Conservation (phyloP, 2,797 vertebrate genomes). For the Sarcoramphus papa region DNA sequence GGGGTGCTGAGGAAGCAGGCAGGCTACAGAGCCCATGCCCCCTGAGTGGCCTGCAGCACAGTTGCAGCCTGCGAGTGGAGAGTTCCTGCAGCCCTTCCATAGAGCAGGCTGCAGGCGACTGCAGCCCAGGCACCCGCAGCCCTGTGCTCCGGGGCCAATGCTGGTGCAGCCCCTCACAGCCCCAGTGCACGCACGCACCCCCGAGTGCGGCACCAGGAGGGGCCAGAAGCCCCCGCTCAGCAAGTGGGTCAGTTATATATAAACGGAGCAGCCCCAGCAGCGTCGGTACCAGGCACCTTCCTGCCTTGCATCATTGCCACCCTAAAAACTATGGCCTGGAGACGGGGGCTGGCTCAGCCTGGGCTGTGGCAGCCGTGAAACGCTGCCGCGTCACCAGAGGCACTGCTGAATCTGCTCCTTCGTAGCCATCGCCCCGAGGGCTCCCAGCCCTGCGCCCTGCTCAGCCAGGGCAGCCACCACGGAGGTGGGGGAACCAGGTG, state of each 20-base stretch:
- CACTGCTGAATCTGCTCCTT: neutral
- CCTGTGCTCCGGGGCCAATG: fast-evolving
- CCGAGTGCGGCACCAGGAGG: neutral
- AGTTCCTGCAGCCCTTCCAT: neutral
- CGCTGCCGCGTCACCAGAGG: fast-evolving
- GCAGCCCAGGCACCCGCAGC: neutral
- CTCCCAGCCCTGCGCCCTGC: neutral
- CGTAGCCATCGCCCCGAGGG: fast-evolving
- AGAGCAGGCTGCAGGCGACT: neutral
- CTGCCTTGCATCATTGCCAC: constrained; percentile 40
- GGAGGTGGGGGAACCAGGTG: neutral
- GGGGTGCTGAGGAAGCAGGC: neutral
- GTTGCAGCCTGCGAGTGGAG: neutral
- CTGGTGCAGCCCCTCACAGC: neutral
- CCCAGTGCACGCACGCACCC: neutral
- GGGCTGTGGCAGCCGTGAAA: neutral
- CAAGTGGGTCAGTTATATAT: constrained; percentile 55
- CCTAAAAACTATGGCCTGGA: constrained; percentile 16
- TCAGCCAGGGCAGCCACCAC: fast-evolving
- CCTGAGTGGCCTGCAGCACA: neutral
- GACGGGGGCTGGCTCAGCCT: neutral
- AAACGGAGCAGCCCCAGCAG: neutral
- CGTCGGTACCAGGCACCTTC: neutral
- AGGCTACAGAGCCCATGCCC: neutral
- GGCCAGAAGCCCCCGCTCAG: neutral